Conservation (phyloP, 2,113 vertebrate species). For the Pan troglodytes region NHGRI_mPanTro3-v2.1_pri NC_086015.1:25620001-25620500, state of each 20-base stretch:
- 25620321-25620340: not conserved
- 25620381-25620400: not conserved
- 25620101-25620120: not conserved
- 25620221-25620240: not conserved
- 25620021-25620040: not conserved
- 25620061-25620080: not conserved
- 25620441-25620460: not conserved
- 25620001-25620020: not conserved
- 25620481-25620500: not conserved
- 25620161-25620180: not conserved
- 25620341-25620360: not conserved
- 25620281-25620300: not conserved
- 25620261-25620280: conserved; percentile 8
- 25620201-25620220: not conserved
- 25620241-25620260: not conserved
- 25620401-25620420: not conserved
- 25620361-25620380: not conserved
- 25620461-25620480: not conserved
- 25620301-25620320: not conserved
- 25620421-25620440: not conserved
- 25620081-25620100: not conserved
- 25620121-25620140: not conserved
- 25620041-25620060: not conserved
- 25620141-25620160: not conserved
- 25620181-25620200: not conserved